Base-by-base conservation (phyloP, 2,797 vertebrate species). In the Thunnus albacares region DNA sequence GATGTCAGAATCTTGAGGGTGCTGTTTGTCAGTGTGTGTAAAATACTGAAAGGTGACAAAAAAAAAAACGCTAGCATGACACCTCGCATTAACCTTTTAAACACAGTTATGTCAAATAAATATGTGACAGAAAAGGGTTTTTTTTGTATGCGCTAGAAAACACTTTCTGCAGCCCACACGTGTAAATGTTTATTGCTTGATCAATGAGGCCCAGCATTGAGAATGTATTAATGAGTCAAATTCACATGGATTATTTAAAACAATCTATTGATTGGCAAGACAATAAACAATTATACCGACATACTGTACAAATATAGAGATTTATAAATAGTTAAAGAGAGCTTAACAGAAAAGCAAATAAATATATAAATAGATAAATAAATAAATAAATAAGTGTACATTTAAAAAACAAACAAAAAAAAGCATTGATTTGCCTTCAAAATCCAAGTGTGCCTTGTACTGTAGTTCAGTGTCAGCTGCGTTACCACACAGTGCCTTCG, bases 401-500 rank as follows among this genome's bases (percentile, higher is more conserved):
- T 43, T 47, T 51, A 18, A 51, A 47, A 49, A 49, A 7, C 5
- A 20, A 20, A 20, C 47, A 49, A 18, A 56, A 64, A n/a, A 55
- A 9, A 38, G 41, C 33, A 20, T 53, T 72, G 24, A 73, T 87
- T 78, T 87, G 79, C 82, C 83, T 91, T 89, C 77, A 75, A 74
- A 89, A 59, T 84, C 67, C 51, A 20, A 47, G 58, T 57, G 81
- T 80, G 75, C 35, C 62, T 72, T 76, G 56, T 33, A 43, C 47
- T 51, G 17, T 18, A 28, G 77, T 78, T 66, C 2, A 7, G 53
- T 64, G 26, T 63, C n/a, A 30, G 33, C n/a, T 33, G 45, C 38
- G 94, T 93, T 96, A 99, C 98, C 98, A 99, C 77, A 97, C 97
- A 0, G 97, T 97, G 47, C 97, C 96, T 92, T 99, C 97, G 38